Conservation (phyloP, 2,113 vertebrate genomes). For the Upupa epops region DNA sequence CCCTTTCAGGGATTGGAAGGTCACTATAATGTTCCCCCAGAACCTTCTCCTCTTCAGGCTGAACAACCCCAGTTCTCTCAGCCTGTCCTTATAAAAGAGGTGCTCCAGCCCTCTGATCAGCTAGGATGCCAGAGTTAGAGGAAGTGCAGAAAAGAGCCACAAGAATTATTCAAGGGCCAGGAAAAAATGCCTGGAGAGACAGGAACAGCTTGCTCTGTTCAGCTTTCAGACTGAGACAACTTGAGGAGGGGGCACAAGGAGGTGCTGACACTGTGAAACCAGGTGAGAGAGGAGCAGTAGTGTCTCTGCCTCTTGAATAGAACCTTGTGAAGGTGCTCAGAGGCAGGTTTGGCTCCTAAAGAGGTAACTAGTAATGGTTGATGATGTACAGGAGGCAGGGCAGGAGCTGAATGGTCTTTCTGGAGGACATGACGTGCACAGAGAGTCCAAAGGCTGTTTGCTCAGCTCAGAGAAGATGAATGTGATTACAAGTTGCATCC, state of each 20-base stretch:
- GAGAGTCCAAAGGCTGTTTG: neutral
- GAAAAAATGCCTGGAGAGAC: neutral
- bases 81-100: too few relatives aligned
- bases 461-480: neutral
- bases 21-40: too few relatives aligned
- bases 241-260: neutral
- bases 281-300: neutral
- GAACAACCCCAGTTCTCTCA: too few relatives aligned
- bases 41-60: too few relatives aligned
- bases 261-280: fast-evolving
- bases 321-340: neutral
- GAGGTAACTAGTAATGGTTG: neutral
- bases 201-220: slow-evolving; percentile 8
- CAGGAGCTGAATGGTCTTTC: neutral
- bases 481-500: neutral
- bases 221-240: neutral
- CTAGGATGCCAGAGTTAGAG: neutral
- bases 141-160: neutral
- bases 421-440: neutral
- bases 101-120: neutral
- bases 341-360: neutral
- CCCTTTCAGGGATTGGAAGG: too few relatives aligned
- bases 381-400: neutral
- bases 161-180: neutral
- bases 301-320: neutral